Base-by-base conservation (phyloP, 92 coral and sea anemone species). In the Ricordea florida region DNA sequence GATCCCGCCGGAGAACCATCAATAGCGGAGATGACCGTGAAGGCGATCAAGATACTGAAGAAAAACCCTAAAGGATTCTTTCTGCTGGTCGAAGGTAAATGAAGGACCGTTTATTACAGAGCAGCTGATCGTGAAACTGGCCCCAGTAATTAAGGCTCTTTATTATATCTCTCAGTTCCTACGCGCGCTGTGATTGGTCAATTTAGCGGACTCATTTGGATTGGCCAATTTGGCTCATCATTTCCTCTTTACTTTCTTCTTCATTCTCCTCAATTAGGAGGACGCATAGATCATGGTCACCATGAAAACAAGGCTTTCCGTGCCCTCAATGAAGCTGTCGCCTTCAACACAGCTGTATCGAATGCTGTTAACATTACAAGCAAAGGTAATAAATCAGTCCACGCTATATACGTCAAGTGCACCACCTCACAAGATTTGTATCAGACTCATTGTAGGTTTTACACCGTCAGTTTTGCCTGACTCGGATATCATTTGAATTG, bases 211-310 rank as follows among this genome's bases (percentile, higher is more conserved):
- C n/a, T n/a, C n/a, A n/a, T n/a, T n/a, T n/a, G n/a, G n/a, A n/a
- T n/a, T n/a, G n/a, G 10, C 3, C 29, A 9, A 25, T 11, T 50
- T 24, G 8, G 4, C 31, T 50, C 10, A 22, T 2, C 6, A 25
- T 14, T 18, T 35, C 27, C 10, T 4, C 36, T 11, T 31, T 57
- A 6, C 1, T 34, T 14, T 13, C 11, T 9, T 69, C 24, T 32
- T 11, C 2, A 18, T 16, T 27, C 6, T 5, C 53, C 43, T 3
- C 24, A 24, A 1, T 38, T 25, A 94, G 98, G 93, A 13, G 98
- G 97, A n/a, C 88, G 91, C 20, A 94, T 94, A 28, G 98, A 94
- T 40, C 96, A 92, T 65, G 98, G 88, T 0, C 97, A 90, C 48
- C 98, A 94, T 44, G 86, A 8, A 0, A 82, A 81, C 5, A 56